phyloP scores from a whole-genome alignment of 2,888 invertebrate species.

The Nomada ruficornis region DNA sequence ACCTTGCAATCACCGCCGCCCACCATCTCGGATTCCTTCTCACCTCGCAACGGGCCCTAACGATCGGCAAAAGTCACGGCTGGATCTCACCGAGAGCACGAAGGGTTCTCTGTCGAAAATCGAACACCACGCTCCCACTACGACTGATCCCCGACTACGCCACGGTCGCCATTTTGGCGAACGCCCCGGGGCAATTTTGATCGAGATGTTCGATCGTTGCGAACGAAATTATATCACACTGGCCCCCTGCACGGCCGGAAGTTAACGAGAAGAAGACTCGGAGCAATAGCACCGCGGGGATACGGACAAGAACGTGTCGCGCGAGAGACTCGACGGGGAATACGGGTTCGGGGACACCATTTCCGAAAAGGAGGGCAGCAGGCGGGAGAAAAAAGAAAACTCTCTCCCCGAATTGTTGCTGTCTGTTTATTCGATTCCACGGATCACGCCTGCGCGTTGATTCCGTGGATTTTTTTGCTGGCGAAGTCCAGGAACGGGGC shows the following conservation, averaged over 20 bases:
- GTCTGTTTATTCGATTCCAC: constrained; percentile 59
- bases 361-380: constrained; percentile 54
- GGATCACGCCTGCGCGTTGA: constrained; percentile 60
- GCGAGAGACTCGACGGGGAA: constrained; percentile 6
- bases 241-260: not conserved
- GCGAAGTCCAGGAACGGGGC: constrained; percentile 20
- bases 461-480: not conserved
- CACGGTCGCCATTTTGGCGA: constrained; percentile 80
- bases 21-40: constrained; percentile 84
- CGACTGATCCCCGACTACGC: constrained; percentile 42
- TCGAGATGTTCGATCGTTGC: not conserved
- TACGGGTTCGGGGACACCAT: constrained; percentile 27
- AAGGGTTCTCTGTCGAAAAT: constrained; percentile 4
- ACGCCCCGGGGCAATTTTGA: constrained; percentile 52
- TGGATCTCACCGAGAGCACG: constrained; percentile 40
- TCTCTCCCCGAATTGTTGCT: constrained; percentile 49
- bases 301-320: too few species aligned
- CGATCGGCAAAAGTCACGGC: constrained; percentile 52
- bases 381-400: constrained; percentile 40
- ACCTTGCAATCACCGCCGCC: constrained; percentile 93
- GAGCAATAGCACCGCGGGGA: not conserved
- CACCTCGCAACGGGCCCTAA: constrained; percentile 58
- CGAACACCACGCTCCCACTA: constrained; percentile 25
- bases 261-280: not conserved
- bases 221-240: not conserved